Conservation (phyloP, 2,888 invertebrate species). For the Campoplex nolae region DNA sequence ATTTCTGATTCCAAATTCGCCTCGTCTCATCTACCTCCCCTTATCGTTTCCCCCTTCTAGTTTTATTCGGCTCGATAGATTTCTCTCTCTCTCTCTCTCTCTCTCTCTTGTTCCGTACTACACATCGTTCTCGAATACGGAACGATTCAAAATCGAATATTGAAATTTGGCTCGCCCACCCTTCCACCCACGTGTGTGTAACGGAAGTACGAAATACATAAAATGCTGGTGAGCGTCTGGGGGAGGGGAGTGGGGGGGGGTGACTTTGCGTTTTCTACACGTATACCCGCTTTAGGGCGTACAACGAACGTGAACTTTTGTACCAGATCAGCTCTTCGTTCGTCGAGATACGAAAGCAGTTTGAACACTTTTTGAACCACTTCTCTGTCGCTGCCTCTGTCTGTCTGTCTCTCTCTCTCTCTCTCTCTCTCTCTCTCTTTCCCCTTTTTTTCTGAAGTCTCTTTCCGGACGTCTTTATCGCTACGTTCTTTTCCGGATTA, state of each 20-base stretch:
- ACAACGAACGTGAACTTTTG: constrained; percentile 53
- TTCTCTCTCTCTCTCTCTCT: not conserved
- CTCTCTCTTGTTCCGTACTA: constrained; percentile 7
- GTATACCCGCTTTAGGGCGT: constrained; percentile 7
- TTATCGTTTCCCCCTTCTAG: constrained; percentile 26
- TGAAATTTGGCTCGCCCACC: constrained; percentile 69
- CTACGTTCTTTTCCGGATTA: not conserved
- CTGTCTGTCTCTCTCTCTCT: not conserved
- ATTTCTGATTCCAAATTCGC: constrained; percentile 65
- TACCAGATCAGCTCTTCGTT: constrained; percentile 50
- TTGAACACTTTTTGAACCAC: constrained; percentile 26
- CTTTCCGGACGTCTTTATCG: constrained; percentile 11
- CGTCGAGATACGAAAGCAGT: not conserved
- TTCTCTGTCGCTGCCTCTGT: not conserved
- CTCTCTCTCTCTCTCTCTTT: not conserved
- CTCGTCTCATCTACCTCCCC: constrained; percentile 28
- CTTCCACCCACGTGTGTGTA: constrained; percentile 1
- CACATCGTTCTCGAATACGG: constrained; percentile 63
- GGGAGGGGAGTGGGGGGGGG: not conserved
- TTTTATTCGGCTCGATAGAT: constrained; percentile 31
- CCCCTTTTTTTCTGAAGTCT: not conserved
- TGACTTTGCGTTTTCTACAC: not conserved
- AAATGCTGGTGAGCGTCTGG: constrained; percentile 50
- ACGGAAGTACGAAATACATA: constrained; percentile 68
- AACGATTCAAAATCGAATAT: constrained; percentile 71